Conservation (phyloP, 2,888 invertebrate species). For the Scaptomyza cyrtandrae region DNA sequence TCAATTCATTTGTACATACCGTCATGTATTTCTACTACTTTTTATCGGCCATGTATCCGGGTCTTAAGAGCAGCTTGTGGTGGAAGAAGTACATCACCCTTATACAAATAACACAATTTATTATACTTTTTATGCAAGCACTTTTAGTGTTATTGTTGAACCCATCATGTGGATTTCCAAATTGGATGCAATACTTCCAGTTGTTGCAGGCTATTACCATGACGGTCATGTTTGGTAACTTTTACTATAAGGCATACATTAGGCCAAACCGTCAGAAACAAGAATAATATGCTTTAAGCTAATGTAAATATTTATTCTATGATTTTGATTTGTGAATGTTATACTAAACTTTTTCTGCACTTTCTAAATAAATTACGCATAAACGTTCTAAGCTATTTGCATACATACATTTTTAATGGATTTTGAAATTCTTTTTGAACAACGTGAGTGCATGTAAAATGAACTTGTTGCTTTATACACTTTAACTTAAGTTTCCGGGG, state of each 20-base stretch:
- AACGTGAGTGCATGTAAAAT: background rate
- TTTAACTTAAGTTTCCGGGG: no score
- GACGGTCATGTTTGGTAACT: slow-evolving; percentile 86
- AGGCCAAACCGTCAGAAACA: slow-evolving; percentile 15
- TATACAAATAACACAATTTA: slow-evolving; percentile 87
- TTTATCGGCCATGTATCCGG: slow-evolving; percentile 84
- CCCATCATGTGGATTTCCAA: slow-evolving; percentile 86
- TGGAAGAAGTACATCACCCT: slow-evolving; percentile 86
- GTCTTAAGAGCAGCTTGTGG: slow-evolving; percentile 85
- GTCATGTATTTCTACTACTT: slow-evolving; percentile 86
- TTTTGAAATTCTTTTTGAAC: background rate
- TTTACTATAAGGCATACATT: slow-evolving; percentile 84
- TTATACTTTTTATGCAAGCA: slow-evolving; percentile 87
- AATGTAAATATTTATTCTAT: background rate
- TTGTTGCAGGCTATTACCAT: slow-evolving; percentile 85
- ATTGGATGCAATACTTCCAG: slow-evolving; percentile 85
- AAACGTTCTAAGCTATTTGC: background rate
- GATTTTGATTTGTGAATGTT: background rate
- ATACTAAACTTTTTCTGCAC: background rate
- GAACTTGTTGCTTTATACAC: background rate
- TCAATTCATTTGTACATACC: slow-evolving; percentile 85
- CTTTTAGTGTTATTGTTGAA: slow-evolving; percentile 77
- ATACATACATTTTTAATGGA: background rate
- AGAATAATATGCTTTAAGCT: background rate
- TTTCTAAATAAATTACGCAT: background rate